These are phyloP conservation scores for Lepus oiostolus DNA, from an alignment of 2,797 vertebrate species.

Conservation along the genomic window DNA sequence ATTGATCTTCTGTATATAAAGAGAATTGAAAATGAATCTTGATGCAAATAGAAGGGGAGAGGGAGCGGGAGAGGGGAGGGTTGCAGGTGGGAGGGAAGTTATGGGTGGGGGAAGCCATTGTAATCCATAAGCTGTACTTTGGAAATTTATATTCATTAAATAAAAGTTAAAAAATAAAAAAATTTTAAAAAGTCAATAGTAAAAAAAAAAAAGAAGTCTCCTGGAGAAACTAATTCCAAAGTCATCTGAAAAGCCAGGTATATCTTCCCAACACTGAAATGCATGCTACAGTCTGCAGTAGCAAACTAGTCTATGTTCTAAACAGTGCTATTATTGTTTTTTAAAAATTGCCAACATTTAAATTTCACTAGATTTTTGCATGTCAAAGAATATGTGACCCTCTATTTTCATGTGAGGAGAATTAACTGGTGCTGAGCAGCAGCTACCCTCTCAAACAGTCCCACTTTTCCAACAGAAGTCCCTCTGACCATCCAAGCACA, in stretches of 20 bases:
- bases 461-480: not conserved
- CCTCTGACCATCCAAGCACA: not conserved
- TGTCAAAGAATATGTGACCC: not conserved
- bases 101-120: too few relatives aligned
- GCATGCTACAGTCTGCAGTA: not conserved
- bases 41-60: too few relatives aligned
- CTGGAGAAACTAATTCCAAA: conserved; percentile 40
- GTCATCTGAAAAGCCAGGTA: not conserved
- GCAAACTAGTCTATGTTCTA: not conserved
- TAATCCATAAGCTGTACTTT: too few relatives aligned
- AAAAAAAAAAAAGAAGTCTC: not conserved
- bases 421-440: not conserved
- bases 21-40: too few relatives aligned
- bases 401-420: not conserved
- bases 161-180: too few relatives aligned
- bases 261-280: not conserved
- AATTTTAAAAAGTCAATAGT: too few relatives aligned
- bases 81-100: too few relatives aligned
- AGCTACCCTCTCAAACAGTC: not conserved
- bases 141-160: too few relatives aligned
- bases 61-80: too few relatives aligned
- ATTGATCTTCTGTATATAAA: too few relatives aligned
- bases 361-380: not conserved
- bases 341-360: conserved; percentile 27
- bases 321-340: not conserved